Conservation (phyloP, 1,140 invertebrate genomes). For the Galleria mellonella region DNA sequence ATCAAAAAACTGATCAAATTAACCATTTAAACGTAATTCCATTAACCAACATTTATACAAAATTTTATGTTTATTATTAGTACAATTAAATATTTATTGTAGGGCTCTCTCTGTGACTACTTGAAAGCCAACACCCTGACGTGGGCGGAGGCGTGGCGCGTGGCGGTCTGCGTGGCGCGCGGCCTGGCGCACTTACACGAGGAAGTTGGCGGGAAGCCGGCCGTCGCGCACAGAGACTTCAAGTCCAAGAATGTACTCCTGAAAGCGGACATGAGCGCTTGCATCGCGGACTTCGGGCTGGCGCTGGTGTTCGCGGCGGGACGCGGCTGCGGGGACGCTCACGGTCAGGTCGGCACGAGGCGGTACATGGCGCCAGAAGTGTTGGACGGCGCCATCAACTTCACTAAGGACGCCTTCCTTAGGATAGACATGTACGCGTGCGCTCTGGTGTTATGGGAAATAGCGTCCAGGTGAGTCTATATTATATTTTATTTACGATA, state of each 20-base stretch:
- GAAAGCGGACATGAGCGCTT: conserved; percentile 93
- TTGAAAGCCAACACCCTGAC: conserved; percentile 93
- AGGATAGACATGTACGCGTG: conserved; percentile 99
- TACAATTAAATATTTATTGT: too few relatives aligned
- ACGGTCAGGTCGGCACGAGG: conserved; percentile 88
- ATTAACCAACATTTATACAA: too few relatives aligned
- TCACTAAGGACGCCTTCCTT: conserved; percentile 95
- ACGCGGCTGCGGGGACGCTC: conserved; percentile 55
- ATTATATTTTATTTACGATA: too few relatives aligned
- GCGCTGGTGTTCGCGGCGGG: conserved; percentile 94
- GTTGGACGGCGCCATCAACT: conserved; percentile 97
- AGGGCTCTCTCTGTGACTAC: conserved; percentile 95
- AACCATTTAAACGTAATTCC: too few relatives aligned
- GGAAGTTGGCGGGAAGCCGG: conserved; percentile 90
- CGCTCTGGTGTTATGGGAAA: conserved; percentile 97
- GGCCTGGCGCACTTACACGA: conserved; percentile 96
- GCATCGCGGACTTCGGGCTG: conserved; percentile 98
- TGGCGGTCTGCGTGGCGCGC: conserved; percentile 92
- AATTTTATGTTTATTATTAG: too few relatives aligned
- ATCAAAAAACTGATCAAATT: too few relatives aligned
- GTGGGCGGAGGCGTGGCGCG: conserved; percentile 90
- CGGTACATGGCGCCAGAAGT: conserved; percentile 99
- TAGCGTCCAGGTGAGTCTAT: conserved; percentile 83
- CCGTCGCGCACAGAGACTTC: conserved; percentile 97
- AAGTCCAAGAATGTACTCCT: conserved; percentile 99